Conservation (phyloP, 2,888 invertebrate species). For the Sinelater perroti region DNA sequence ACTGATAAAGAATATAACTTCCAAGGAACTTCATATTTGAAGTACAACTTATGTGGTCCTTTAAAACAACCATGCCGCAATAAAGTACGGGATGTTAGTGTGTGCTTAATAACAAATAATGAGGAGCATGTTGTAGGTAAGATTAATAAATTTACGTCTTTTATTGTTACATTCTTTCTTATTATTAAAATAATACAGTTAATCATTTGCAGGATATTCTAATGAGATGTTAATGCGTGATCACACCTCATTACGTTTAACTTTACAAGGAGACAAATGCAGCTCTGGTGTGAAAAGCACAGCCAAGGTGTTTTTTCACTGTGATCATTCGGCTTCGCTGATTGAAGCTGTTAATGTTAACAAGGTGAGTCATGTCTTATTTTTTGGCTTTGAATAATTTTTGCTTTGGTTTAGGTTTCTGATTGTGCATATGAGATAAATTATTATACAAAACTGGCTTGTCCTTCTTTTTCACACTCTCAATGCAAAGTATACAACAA, state of each 20-base stretch:
- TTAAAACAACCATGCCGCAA: conserved; percentile 19
- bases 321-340: conserved; percentile 8
- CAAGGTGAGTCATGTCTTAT: conserved; percentile 4
- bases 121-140: conserved; percentile 23
- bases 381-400: neutral
- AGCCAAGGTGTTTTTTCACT: conserved; percentile 15
- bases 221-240: conserved; percentile 5
- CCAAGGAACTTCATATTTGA: conserved; percentile 13
- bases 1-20: conserved; percentile 9
- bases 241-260: conserved; percentile 12
- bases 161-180: too few species aligned
- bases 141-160: too few species aligned
- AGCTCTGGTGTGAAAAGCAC: neutral
- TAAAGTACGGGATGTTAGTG: conserved; percentile 3
- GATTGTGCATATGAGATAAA: conserved; percentile 24
- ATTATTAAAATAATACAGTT: too few species aligned
- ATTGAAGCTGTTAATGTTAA: conserved; percentile 7
- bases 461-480: neutral
- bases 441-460: conserved; percentile 27
- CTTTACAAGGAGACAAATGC: conserved; percentile 16
- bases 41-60: conserved; percentile 29
- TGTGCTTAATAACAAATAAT: conserved; percentile 19
- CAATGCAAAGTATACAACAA: conserved; percentile 16
- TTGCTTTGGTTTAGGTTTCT: neutral
- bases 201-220: conserved; percentile 17